Conservation (phyloP, 1,140 invertebrate genomes). For the Dendroctonus valens region DNA sequence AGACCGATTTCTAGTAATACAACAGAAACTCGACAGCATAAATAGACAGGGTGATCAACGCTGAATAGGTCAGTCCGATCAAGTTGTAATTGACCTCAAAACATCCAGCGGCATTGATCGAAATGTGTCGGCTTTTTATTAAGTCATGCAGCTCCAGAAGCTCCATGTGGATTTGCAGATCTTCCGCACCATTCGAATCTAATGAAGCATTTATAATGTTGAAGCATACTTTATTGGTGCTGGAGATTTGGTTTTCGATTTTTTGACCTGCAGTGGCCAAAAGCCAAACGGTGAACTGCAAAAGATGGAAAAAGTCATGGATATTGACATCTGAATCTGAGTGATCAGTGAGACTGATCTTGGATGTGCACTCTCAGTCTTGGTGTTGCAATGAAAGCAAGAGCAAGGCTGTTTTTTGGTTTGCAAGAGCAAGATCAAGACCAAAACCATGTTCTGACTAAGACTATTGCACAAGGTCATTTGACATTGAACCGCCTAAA, state of each 20-base stretch:
- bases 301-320: too few species aligned
- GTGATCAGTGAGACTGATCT: too few species aligned
- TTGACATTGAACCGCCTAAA: too few species aligned
- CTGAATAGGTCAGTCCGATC: not conserved
- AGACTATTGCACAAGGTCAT: too few species aligned
- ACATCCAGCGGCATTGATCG: conserved; percentile 4
- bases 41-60: not conserved
- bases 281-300: too few species aligned
- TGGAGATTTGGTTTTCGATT: not conserved
- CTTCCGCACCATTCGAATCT: not conserved
- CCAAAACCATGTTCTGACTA: too few species aligned
- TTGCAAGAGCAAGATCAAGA: too few species aligned
- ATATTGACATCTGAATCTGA: too few species aligned
- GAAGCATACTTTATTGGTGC: conserved; percentile 2
- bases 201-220: conserved; percentile 2
- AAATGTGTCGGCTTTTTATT: not conserved
- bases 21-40: conserved; percentile 2
- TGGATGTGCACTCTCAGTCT: too few species aligned
- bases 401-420: too few species aligned
- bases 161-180: not conserved
- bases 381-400: too few species aligned
- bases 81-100: conserved; percentile 3
- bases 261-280: not conserved
- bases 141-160: conserved; percentile 2
- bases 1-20: not conserved